These are phyloP conservation scores for Eristalis arbustorum DNA, from an alignment of 2,888 invertebrate genomes.

Conservation along the genomic window DNA sequence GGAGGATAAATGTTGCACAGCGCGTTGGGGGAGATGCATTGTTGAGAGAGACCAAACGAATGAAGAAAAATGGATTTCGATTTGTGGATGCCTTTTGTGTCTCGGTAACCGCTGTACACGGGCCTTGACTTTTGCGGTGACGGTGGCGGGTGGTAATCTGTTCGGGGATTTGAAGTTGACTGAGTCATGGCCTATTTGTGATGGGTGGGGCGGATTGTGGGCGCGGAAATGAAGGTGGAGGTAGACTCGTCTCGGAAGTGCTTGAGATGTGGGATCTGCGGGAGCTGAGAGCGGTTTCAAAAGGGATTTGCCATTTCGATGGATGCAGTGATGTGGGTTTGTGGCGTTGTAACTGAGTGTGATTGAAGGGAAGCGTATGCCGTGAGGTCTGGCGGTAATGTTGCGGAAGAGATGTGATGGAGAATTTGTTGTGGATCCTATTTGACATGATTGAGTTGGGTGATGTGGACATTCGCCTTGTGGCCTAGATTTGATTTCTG, in stretches of 20 bases:
- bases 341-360: not conserved
- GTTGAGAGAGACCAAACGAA: constrained; percentile 37
- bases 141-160: not conserved
- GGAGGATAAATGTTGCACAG: constrained; percentile 49
- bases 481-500: no score
- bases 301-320: not conserved
- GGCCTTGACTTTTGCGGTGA: not conserved
- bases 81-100: constrained; percentile 42
- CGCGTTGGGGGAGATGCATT: constrained; percentile 30
- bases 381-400: no score
- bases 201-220: not conserved
- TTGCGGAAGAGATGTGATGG: no score
- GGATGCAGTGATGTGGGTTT: not conserved
- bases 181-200: not conserved
- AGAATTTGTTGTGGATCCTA: no score
- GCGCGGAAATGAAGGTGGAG: not conserved
- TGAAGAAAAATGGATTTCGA: constrained; percentile 42
- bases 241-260: not conserved
- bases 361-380: not conserved
- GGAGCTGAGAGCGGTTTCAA: not conserved
- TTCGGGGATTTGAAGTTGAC: not conserved
- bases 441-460: no score
- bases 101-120: constrained; percentile 34
- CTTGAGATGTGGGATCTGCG: not conserved
- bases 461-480: no score